Evolutionary conservation across 2,888 invertebrate species (phyloP), one percentile per base, ranked within the genome.

Genomic region (Heliconius cydno): DNA sequence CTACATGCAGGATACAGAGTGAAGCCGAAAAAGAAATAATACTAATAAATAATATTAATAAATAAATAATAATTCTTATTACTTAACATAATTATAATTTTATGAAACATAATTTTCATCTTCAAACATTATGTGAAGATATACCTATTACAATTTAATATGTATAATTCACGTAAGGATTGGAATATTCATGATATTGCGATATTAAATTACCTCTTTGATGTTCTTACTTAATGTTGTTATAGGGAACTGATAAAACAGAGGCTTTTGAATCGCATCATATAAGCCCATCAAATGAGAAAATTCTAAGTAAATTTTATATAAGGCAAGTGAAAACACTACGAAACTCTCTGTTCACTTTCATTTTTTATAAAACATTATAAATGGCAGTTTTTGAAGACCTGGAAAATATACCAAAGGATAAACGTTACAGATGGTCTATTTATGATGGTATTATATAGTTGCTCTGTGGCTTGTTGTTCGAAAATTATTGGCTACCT

Each of bases 211-310:
- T 75, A 65, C 28, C 19, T 65, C 13, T 22, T 78, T 67, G n/a
- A 63, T 78, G 57, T 81, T 65, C 38, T 15, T 52, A 71, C 46
- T 38, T n/a, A 71, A 65, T 80, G 30, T 79, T 74, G 73, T 84
- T 85, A 72, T 79, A 96, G 95, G 98, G 97, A 0, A 97, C 96
- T 1, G 98, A 98, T 85, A 97, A 98, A 80, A 98, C 98, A 0
- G 98, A 98, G 92, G 96, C 96, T 10, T 98, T 97, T 86, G 97
- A 97, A 94, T 90, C 95, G 0, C 97, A 97, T 88, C 98, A 98
- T 88, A 86, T 97, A 66, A 95, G 96, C 9, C 90, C 92, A 2
- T 90, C 91, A 1, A 96, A 97, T 0, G 95, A 96, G 85, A 95
- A 95, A 83, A 86, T 97, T 78, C 89, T 97, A 5, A 90, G 92